Percentiles rank a stretch among this genome's conserved stretches.
Evolutionary conservation across 1,140 invertebrate species (phyloP).

Genomic region (Mamestra configurata): DNA sequence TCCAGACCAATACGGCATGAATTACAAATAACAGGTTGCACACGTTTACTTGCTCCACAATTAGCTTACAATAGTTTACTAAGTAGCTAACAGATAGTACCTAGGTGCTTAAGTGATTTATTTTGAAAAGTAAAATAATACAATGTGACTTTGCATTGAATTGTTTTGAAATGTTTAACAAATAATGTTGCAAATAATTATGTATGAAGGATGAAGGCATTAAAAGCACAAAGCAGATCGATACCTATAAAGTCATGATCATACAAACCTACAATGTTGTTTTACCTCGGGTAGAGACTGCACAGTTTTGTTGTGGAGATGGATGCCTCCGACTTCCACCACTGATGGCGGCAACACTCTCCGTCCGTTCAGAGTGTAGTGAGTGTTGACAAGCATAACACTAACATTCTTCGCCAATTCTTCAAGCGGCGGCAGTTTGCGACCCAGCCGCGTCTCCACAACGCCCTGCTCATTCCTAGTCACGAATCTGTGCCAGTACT

Average conservation of each 20-base stretch:
- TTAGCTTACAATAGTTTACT: too few species aligned
- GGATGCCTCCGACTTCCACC: conserved; percentile 68
- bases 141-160: not conserved
- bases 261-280: not conserved
- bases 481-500: conserved; percentile 58
- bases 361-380: conserved; percentile 60
- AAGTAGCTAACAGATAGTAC: too few species aligned
- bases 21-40: too few species aligned
- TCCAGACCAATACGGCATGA: too few species aligned
- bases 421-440: conserved; percentile 52
- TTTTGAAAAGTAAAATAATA: not conserved
- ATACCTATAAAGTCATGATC: not conserved
- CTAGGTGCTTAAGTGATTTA: too few species aligned
- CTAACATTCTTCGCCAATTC: conserved; percentile 62
- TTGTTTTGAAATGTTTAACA: not conserved
- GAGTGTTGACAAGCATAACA: conserved; percentile 64
- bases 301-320: conserved; percentile 60
- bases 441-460: conserved; percentile 58
- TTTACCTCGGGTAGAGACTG: conserved; percentile 60
- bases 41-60: too few species aligned
- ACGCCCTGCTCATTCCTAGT: conserved; percentile 63
- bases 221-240: not conserved
- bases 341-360: conserved; percentile 58
- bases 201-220: not conserved
- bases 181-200: not conserved